Conservation (phyloP, 2,888 invertebrate species). For the Mythimna lalbum region DNA sequence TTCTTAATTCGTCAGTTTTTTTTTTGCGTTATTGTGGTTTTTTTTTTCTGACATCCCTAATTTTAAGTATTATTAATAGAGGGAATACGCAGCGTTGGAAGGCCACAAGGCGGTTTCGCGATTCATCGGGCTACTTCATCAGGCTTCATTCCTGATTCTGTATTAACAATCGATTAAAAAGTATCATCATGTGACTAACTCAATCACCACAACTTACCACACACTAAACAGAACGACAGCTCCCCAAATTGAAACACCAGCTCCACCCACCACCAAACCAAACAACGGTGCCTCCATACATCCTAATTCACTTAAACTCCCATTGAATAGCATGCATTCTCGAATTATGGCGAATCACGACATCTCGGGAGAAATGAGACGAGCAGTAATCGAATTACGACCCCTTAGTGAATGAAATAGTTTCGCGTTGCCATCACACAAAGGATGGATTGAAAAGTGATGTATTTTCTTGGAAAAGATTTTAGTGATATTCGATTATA, state of each 20-base stretch:
- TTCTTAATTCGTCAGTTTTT: no score
- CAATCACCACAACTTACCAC: background rate
- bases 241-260: constrained; percentile 51
- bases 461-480: constrained; percentile 55
- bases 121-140: no score
- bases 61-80: no score
- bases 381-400: constrained; percentile 81
- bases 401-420: constrained; percentile 72
- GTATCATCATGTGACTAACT: no score
- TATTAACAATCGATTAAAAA: no score
- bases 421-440: constrained; percentile 72
- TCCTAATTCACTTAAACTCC: constrained; percentile 85
- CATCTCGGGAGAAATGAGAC: constrained; percentile 82
- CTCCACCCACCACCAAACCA: constrained; percentile 42
- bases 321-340: constrained; percentile 75
- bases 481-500: constrained; percentile 14
- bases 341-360: constrained; percentile 83
- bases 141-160: no score
- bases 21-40: no score
- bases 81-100: no score
- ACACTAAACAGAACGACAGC: constrained; percentile 4
- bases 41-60: no score
- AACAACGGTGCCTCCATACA: constrained; percentile 74
- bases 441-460: constrained; percentile 67
- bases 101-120: no score